These are phyloP conservation scores for Phylloscopus whistleri DNA, from an alignment of 2,113 vertebrate species.

Conservation along the genomic window DNA sequence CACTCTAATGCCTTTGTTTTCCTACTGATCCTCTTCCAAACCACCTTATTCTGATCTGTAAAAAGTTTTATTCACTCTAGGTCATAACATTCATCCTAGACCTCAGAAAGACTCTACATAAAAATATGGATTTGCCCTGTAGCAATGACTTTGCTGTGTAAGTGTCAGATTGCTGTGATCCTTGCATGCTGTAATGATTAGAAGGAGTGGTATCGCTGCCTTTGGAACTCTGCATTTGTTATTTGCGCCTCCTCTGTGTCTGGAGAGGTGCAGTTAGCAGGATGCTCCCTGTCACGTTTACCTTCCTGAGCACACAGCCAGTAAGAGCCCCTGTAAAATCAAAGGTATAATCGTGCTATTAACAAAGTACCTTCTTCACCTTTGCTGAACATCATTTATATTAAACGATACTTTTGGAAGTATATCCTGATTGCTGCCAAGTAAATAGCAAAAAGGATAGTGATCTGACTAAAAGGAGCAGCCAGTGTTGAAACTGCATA, in stretches of 20 bases:
- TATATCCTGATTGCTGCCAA: neutral
- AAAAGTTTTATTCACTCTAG: conserved; percentile 23
- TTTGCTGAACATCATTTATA: neutral
- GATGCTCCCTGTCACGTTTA: neutral
- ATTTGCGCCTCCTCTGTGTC: neutral
- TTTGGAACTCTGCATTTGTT: neutral
- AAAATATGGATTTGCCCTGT: conserved; percentile 6
- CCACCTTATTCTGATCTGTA: neutral
- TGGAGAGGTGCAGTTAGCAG: neutral
- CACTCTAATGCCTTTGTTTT: neutral
- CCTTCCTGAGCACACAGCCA: neutral
- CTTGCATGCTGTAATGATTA: neutral
- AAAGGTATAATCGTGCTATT: neutral
- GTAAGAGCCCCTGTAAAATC: neutral
- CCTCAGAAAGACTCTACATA: conserved; percentile 4
- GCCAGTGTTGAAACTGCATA: neutral
- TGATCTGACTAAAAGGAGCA: neutral
- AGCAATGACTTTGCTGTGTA: conserved; percentile 11
- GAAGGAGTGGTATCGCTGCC: neutral
- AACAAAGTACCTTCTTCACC: neutral
- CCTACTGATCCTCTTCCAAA: neutral
- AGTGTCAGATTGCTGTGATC: conserved; percentile 14
- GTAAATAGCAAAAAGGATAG: neutral
- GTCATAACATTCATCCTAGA: conserved; percentile 27
- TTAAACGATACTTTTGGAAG: neutral